Conservation (phyloP, 2,888 invertebrate genomes). For the Elysia crispata region DNA sequence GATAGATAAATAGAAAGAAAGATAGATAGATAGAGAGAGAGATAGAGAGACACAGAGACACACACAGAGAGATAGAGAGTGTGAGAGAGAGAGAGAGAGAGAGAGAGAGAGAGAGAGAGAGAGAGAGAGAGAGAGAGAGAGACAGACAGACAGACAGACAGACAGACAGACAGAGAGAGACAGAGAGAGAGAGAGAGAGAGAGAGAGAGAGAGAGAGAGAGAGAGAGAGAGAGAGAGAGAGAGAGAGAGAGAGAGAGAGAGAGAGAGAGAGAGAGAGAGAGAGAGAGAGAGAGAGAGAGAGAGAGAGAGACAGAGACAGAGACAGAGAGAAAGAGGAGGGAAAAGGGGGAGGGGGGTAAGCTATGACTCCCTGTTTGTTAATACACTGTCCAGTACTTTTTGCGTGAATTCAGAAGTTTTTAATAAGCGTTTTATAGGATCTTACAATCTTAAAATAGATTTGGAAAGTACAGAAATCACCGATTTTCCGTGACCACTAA, state of each 20-base stretch:
- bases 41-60: constrained; percentile 14
- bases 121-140: constrained; percentile 18
- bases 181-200: constrained; percentile 22
- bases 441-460: too few species aligned
- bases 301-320: too few species aligned
- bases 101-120: constrained; percentile 23
- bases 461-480: too few species aligned
- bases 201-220: constrained; percentile 11
- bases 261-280: too few species aligned
- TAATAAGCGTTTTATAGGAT: too few species aligned
- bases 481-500: too few species aligned
- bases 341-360: too few species aligned
- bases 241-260: constrained; percentile 22
- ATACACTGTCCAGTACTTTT: too few species aligned
- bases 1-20: background rate
- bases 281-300: too few species aligned
- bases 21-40: constrained; percentile 1
- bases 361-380: too few species aligned
- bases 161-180: constrained; percentile 7
- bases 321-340: too few species aligned
- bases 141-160: constrained; percentile 25
- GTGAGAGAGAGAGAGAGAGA: constrained; percentile 14
- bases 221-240: constrained; percentile 26
- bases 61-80: constrained; percentile 24
- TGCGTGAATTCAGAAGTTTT: too few species aligned